Percentiles rank a stretch among this genome's conserved stretches.
These are phyloP conservation scores for Oxyruncus cristatus DNA, from an alignment of 2,113 vertebrate genomes.

Conservation along the genomic window DNA sequence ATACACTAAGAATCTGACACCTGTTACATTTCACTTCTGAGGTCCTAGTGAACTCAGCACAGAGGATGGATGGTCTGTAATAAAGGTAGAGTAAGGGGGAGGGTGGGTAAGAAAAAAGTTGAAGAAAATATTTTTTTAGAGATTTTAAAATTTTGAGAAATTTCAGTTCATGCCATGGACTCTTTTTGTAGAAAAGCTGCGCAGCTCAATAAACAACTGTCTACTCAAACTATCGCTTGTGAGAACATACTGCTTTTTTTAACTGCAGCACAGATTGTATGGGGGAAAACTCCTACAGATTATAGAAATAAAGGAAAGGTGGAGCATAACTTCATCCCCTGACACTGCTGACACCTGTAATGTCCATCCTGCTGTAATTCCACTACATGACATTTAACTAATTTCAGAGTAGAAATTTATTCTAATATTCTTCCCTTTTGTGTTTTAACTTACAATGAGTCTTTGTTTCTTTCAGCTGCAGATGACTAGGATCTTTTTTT, in stretches of 20 bases:
- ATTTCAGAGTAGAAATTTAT: not conserved
- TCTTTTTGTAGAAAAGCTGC: not conserved
- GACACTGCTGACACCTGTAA: not conserved
- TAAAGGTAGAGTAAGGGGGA: not conserved
- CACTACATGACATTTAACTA: not conserved
- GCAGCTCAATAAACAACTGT: constrained; percentile 4
- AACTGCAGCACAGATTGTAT: constrained; percentile 46
- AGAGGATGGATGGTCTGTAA: not conserved
- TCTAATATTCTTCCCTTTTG: not conserved
- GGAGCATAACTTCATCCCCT: not conserved
- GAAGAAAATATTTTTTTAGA: not conserved
- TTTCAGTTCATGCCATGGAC: not conserved
- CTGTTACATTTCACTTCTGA: not conserved
- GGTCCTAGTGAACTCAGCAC: not conserved
- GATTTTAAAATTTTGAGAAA: not conserved
- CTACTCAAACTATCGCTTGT: not conserved
- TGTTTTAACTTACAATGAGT: not conserved
- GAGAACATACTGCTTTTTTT: constrained; percentile 26
- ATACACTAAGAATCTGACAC: not conserved
- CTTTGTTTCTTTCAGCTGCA: not conserved
- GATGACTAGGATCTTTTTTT: not conserved
- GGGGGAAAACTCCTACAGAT: constrained; percentile 30
- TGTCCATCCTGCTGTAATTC: not conserved
- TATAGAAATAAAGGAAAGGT: constrained; percentile 37
- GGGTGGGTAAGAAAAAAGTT: not conserved